A percentile compares a stretch with the other conserved stretches of the same genome.
Conservation (phyloP, 2,797 vertebrate species). For the Tamandua tetradactyla region DNA sequence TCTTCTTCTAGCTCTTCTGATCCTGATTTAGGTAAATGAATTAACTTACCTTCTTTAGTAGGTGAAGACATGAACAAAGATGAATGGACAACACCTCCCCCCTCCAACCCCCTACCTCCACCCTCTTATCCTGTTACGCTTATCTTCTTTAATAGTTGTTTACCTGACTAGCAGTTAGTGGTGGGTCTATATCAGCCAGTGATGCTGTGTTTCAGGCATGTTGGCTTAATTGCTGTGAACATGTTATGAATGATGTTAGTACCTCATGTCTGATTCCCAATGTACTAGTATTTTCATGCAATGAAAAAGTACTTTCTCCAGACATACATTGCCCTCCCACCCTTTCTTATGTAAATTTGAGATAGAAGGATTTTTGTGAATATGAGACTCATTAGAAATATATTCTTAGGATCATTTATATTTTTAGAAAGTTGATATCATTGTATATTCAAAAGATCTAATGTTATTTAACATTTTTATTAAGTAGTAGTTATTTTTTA, state of each 20-base stretch:
- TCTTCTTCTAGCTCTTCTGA: neutral
- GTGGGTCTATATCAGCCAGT: neutral
- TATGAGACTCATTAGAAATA: constrained; percentile 4
- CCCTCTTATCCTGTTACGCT: neutral
- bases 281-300: neutral
- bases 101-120: neutral
- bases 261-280: neutral
- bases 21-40: neutral
- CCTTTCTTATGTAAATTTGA: neutral
- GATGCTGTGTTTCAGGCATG: neutral
- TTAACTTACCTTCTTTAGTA: constrained; percentile 62
- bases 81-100: neutral
- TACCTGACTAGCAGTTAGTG: constrained; percentile 34
- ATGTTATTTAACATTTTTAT: neutral
- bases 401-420: neutral
- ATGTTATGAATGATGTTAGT: neutral
- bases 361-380: neutral
- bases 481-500: constrained; percentile 24
- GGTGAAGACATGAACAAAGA: constrained; percentile 74
- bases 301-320: neutral
- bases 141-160: neutral
- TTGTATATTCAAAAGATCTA: neutral
- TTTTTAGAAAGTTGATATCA: neutral
- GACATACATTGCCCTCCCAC: neutral
- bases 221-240: neutral